These are phyloP conservation scores for Gavia stellata DNA, from an alignment of 2,113 vertebrate species.

Conservation along the genomic window DNA sequence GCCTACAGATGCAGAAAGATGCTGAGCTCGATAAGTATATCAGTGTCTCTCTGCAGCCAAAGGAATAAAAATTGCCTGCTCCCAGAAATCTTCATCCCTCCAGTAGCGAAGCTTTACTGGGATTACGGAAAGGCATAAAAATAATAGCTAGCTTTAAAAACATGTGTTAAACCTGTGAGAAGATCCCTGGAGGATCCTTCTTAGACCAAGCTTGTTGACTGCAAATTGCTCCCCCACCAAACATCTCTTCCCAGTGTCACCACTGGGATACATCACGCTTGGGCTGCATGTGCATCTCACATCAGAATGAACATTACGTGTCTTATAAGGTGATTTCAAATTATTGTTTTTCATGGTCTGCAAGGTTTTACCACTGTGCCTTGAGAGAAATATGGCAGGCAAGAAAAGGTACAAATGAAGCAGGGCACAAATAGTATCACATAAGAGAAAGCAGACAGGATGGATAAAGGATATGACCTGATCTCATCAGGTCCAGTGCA, in stretches of 20 bases:
- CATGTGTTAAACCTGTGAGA: neutral
- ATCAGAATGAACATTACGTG: fast-evolving
- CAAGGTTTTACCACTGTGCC: neutral
- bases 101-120: neutral
- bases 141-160: neutral
- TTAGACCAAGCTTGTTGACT: neutral
- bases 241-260: neutral
- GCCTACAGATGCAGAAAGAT: neutral
- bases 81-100: neutral
- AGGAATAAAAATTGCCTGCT: neutral
- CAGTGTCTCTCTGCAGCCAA: neutral
- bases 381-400: neutral
- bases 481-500: neutral
- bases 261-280: fast-evolving
- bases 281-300: neutral
- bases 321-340: neutral
- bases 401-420: neutral
- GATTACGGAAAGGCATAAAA: neutral
- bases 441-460: neutral
- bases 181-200: neutral
- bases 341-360: neutral
- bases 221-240: neutral
- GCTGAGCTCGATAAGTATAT: neutral
- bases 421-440: neutral
- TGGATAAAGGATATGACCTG: neutral